Base-by-base conservation (phyloP, 2,113 vertebrate species). In the Hoplias malabaricus region DNA sequence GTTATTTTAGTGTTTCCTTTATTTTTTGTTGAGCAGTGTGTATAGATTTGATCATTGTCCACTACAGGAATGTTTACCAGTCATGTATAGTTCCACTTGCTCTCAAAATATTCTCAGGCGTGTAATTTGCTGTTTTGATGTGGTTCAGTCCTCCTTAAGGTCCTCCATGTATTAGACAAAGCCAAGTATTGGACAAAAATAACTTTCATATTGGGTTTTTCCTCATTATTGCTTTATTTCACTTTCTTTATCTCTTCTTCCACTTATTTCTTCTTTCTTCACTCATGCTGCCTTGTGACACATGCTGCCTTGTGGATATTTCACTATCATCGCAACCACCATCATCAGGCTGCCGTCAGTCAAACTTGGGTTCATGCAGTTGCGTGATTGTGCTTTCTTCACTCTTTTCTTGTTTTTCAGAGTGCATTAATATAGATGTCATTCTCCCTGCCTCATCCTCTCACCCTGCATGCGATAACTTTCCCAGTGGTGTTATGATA, bases 281-380 rank as follows among this genome's bases (percentile, higher is more conserved):
- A 86, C 78, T 90, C 93, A 93, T 1, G 94, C 95, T 94, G 94
- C 95, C 53, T 87, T 87, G 83, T 91, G 92, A 85, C n/a, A 88
- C n/a, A n/a, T n/a, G n/a, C n/a, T n/a, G n/a, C n/a, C n/a, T n/a
- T n/a, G n/a, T 92, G 62, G 90, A 77, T 74, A 85, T 94, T 88
- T 91, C 91, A 90, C 69, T 84, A 54, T 23, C 83, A 12, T 70
- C 79, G 12, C 71, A 73, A 57, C 78, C 75, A 9, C 68, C 72
- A 46, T 29, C 88, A 78, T 93, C 96, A 99, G 97, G 96, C 96
- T 88, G 95, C 96, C 85, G 92, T 98, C 94, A 98, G 96, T 93
- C 96, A 98, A 91, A 97, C 94, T 86, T 98, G 96, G 97, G 96
- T 98, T 92, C 95, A 96, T 93, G 95, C 96, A 98, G 97, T 99